Conservation (phyloP, 2,888 invertebrate species). For the Ypsolopha sequella region DNA sequence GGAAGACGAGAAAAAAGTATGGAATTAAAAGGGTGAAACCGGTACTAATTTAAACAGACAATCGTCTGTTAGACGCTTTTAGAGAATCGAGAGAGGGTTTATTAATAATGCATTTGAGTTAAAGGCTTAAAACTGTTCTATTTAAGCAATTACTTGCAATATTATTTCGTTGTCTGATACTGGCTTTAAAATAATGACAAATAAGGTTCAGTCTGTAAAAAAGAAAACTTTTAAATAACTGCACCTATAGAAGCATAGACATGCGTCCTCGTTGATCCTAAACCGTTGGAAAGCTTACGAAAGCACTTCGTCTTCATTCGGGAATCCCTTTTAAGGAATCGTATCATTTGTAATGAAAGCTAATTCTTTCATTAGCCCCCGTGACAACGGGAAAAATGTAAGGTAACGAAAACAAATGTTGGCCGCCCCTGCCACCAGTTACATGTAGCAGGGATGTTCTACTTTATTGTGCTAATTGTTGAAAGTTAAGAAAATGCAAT, state of each 20-base stretch:
- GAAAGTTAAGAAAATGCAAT: constrained; percentile 3
- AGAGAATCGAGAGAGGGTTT: constrained; percentile 48
- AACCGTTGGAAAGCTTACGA: constrained; percentile 52
- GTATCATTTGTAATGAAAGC: constrained; percentile 68
- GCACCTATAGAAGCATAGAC: background rate
- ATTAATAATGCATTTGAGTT: constrained; percentile 54
- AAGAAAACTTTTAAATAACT: too few relatives aligned
- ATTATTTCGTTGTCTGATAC: too few relatives aligned
- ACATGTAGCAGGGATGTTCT: too few relatives aligned
- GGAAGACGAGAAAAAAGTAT: constrained; percentile 55
- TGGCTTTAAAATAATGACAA: too few relatives aligned
- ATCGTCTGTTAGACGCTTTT: constrained; percentile 50
- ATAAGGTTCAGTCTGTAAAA: too few relatives aligned
- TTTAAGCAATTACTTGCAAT: background rate
- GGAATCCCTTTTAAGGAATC: constrained; percentile 65
- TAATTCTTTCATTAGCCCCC: constrained; percentile 69
- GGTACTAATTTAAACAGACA: constrained; percentile 61
- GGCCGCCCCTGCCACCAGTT: background rate
- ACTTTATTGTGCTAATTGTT: too few relatives aligned
- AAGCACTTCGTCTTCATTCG: constrained; percentile 64
- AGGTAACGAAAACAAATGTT: constrained; percentile 50
- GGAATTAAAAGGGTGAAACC: constrained; percentile 57
- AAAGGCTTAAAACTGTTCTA: constrained; percentile 13
- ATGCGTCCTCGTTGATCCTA: constrained; percentile 37
- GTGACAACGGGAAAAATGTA: constrained; percentile 64